These are phyloP conservation scores for Ariolimax columbianus DNA, from an alignment of 2,888 invertebrate genomes.

Conservation along the genomic window DNA sequence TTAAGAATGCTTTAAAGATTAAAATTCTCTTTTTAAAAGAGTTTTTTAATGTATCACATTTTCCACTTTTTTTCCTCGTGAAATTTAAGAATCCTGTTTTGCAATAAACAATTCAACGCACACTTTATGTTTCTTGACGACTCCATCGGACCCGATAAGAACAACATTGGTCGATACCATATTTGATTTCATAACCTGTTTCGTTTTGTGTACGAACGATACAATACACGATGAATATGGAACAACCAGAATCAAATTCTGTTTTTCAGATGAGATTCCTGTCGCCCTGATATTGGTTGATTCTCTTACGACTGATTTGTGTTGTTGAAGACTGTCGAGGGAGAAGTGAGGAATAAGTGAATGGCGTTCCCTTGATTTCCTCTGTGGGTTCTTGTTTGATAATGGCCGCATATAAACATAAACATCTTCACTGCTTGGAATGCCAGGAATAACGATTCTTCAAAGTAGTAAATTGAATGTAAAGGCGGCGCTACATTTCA, in stretches of 20 bases:
- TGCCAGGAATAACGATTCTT: too few relatives aligned
- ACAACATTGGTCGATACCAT: background rate
- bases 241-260: background rate
- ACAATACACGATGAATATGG: background rate
- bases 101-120: background rate
- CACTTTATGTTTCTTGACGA: background rate
- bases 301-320: background rate
- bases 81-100: too few relatives aligned
- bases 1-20: too few relatives aligned
- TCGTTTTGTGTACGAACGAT: background rate
- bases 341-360: background rate
- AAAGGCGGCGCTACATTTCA: too few relatives aligned
- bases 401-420: background rate
- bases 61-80: too few relatives aligned
- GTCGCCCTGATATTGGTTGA: background rate
- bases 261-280: background rate
- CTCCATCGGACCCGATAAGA: background rate
- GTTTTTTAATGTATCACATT: too few relatives aligned
- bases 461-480: too few relatives aligned
- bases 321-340: background rate
- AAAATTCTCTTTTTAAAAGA: too few relatives aligned
- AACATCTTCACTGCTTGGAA: background rate
- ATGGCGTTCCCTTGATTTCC: background rate
- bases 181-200: background rate
- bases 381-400: background rate